phyloP scores from a whole-genome alignment of 2,888 invertebrate species.

The Oligia strigilis region DNA sequence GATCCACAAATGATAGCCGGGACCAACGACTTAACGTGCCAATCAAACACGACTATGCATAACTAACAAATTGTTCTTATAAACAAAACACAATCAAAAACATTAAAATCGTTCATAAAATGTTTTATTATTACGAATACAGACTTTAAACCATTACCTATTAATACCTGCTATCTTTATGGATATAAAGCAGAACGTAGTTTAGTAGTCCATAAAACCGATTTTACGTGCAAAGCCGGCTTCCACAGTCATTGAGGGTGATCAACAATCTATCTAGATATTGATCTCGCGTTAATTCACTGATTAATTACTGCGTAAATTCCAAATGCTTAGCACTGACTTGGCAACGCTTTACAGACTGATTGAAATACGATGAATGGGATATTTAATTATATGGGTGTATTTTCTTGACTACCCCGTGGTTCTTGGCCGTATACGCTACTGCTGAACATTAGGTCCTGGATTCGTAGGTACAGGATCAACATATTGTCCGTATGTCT shows the following conservation, averaged over 20 bases:
- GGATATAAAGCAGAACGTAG: constrained; percentile 23
- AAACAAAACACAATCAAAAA: constrained; percentile 6
- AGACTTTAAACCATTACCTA: constrained; percentile 1
- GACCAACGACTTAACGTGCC: too few species aligned
- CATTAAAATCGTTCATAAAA: constrained; percentile 5
- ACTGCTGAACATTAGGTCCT: too few species aligned
- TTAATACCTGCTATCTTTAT: constrained; percentile 39
- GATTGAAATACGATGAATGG: constrained; percentile 22
- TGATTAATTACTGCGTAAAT: constrained; percentile 69
- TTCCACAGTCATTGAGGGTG: constrained; percentile 38
- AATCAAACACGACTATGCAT: not conserved
- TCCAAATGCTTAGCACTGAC: constrained; percentile 46
- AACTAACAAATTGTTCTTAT: not conserved
- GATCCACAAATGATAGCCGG: too few species aligned
- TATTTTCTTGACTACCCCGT: too few species aligned
- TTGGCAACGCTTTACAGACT: constrained; percentile 36
- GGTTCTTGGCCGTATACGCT: too few species aligned
- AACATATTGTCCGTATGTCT: too few species aligned
- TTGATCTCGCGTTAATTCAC: constrained; percentile 67
- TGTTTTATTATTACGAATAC: not conserved
- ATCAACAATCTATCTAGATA: constrained; percentile 63
- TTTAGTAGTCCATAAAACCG: constrained; percentile 52
- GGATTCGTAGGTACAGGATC: too few species aligned
- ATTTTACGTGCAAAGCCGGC: constrained; percentile 31
- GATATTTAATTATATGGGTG: not conserved